Percentiles rank a stretch among this genome's conserved stretches.
Evolutionary conservation across 2,797 vertebrate species (phyloP).

Genomic region (Florisuga fusca): DNA sequence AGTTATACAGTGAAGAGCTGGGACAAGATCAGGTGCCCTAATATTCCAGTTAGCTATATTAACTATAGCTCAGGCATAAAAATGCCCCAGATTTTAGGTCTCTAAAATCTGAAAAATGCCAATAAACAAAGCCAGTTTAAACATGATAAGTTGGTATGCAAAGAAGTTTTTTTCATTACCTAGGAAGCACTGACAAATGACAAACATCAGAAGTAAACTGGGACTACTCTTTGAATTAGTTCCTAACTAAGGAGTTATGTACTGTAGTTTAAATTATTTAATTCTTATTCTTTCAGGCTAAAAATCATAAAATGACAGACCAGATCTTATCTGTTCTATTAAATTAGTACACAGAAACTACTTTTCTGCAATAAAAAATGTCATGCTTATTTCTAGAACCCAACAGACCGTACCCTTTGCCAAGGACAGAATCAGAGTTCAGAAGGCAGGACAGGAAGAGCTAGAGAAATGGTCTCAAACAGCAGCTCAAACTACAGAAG

Average conservation of each 20-base stretch:
- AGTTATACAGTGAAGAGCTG: background rate
- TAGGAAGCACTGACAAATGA: background rate
- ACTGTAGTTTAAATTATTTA: background rate
- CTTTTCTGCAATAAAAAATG: background rate
- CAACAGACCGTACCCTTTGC: background rate
- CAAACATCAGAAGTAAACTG: background rate
- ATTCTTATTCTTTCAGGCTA: background rate
- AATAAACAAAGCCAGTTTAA: background rate
- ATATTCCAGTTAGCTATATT: background rate
- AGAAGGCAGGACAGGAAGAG: background rate
- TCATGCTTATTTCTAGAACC: background rate
- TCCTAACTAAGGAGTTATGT: background rate
- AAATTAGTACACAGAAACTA: background rate
- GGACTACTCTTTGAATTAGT: background rate
- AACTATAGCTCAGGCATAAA: background rate
- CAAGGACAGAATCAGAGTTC: background rate
- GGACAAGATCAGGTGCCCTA: background rate
- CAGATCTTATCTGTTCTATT: background rate
- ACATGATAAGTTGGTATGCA: fast-evolving
- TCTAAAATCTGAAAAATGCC: background rate
- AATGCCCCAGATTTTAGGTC: background rate
- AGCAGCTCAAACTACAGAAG: background rate
- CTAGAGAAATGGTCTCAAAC: background rate
- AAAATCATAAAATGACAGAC: background rate
- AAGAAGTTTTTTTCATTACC: background rate